Conservation (phyloP, 1,140 invertebrate genomes). For the Brachionus paranguensis region DNA sequence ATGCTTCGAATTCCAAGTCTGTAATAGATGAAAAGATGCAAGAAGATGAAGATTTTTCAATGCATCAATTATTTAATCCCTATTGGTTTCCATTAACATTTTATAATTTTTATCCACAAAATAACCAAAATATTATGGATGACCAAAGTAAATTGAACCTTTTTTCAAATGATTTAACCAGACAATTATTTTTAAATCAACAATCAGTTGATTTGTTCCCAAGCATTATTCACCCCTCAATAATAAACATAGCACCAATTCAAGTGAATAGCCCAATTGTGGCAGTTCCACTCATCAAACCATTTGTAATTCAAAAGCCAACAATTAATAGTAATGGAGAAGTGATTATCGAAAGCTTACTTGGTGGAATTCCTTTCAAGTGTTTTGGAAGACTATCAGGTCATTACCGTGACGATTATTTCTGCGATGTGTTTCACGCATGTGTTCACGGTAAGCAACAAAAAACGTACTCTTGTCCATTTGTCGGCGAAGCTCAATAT, state of each 20-base stretch:
- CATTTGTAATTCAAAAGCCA: neutral
- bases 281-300: neutral
- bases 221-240: neutral
- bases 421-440: slow-evolving; percentile 40
- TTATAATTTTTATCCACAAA: neutral
- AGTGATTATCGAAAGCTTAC: slow-evolving; percentile 24
- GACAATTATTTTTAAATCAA: neutral
- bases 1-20: neutral
- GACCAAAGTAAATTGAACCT: no score
- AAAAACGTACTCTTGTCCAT: neutral
- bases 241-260: neutral
- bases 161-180: neutral
- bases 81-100: neutral
- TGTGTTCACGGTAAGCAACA: slow-evolving; percentile 24
- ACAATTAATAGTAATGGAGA: neutral
- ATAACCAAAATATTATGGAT: neutral
- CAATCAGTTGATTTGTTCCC: neutral
- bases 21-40: neutral
- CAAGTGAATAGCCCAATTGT: neutral
- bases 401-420: slow-evolving; percentile 4
- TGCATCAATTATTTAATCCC: neutral
- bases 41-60: neutral
- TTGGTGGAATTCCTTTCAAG: slow-evolving; percentile 26
- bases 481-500: slow-evolving; percentile 33
- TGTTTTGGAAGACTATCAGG: neutral